Conservation (phyloP, 2,113 vertebrate species). For the Callaeas wilsoni region DNA sequence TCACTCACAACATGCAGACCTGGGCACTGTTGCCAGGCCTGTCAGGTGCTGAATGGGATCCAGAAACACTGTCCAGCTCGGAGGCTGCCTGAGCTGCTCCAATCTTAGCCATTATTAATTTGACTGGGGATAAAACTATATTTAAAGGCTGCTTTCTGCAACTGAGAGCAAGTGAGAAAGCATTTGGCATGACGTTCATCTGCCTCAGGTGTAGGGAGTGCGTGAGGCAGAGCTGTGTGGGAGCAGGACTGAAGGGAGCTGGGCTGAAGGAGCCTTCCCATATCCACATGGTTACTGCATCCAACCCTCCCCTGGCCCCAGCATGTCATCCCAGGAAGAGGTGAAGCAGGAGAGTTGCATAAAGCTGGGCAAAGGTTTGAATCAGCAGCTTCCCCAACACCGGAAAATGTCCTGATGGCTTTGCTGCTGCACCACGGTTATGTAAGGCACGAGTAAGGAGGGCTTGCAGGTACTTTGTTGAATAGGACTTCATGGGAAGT, state of each 20-base stretch:
- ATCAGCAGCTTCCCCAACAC: background rate
- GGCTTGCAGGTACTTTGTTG: background rate
- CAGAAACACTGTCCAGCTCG: background rate
- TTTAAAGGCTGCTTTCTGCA: background rate
- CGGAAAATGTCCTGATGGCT: background rate
- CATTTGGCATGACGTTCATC: background rate
- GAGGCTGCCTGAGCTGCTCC: background rate
- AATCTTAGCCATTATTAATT: background rate
- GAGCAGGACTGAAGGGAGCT: background rate
- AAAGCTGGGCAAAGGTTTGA: background rate
- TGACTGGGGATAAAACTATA: background rate
- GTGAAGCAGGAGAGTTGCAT: background rate
- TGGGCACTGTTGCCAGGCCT: background rate
- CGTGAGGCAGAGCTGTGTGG: background rate
- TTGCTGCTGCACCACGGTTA: background rate
- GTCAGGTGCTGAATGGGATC: background rate
- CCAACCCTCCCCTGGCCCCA: background rate
- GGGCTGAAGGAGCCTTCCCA: background rate
- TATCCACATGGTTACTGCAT: background rate
- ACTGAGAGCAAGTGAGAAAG: background rate
- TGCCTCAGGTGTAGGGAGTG: background rate
- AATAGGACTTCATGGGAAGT: background rate
- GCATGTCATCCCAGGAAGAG: accelerated
- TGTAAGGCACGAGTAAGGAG: background rate
- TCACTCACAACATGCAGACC: background rate